Evolutionary conservation across 2,888 invertebrate genomes (phyloP), one percentile per base, ranked within the genome.

Genomic region (Drosophila demipolita): DNA sequence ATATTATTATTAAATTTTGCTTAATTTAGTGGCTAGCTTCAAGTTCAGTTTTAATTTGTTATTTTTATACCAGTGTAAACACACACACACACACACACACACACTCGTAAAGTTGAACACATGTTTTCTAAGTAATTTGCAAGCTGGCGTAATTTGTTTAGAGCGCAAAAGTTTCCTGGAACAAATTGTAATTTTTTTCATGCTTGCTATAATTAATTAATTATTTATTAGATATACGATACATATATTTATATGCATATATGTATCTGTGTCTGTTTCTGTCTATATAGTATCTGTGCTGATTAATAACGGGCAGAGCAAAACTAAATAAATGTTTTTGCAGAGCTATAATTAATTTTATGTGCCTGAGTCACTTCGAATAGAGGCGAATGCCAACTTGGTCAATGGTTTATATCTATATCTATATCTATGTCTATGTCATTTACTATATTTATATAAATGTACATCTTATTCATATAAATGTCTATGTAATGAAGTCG

Each of bases 271-370:
- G 15, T 45, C 20, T 20, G 45, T 23, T 12, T 7, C 20, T 26
- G 32, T 26, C 29, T 29, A 33, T 61, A 48, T 48, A 1, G 42
- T 45, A 17, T 38, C 17, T 68, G 64, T 57, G 80, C 87, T 75
- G 83, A 78, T 83, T 83, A 88, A 88, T 84, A 89, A 89, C 75
- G 87, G 62, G 66, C 83, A 49, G 81, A 73, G 78, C 68, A 75
- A 75, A 89, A 85, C 89, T 85, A 85, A 80, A 85, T 85, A 87
- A 89, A 87, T 80, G 55, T 89, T 72, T 76, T 75, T 82, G 75
- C 70, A 73, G 87, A 73, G 87, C 90, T 86, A 86, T 89, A 89
- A 86, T 89, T 89, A 84, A 89, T 87, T 83, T 89, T 73, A 86
- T 80, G 76, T 72, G 87, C 57, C 89, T 89, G 84, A 84, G 70